Evolutionary conservation across 2,888 invertebrate genomes (phyloP).

Genomic region (Linnaemya tessellans): DNA sequence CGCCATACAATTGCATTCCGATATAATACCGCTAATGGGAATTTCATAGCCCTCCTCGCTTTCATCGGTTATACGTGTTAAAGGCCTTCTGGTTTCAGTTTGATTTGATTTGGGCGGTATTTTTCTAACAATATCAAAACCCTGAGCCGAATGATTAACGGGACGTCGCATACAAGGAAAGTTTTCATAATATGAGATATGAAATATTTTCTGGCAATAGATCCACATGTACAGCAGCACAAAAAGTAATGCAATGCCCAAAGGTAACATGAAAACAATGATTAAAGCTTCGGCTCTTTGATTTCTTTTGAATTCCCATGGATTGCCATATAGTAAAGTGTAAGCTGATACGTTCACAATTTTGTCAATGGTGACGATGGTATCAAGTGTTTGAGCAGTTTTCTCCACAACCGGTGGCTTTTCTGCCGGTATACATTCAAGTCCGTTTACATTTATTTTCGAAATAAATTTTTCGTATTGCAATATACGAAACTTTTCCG

Average conservation of each 20-base stretch:
- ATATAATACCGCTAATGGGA: slow-evolving; percentile 77
- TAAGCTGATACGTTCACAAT: slow-evolving; percentile 76
- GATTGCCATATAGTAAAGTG: slow-evolving; percentile 78
- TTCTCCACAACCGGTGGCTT: not conserved
- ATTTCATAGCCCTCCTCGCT: slow-evolving; percentile 78
- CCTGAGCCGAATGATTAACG: slow-evolving; percentile 73
- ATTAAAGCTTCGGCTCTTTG: slow-evolving; percentile 80
- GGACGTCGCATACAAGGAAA: slow-evolving; percentile 68
- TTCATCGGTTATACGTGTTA: slow-evolving; percentile 59
- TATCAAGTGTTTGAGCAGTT: not conserved
- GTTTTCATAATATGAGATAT: slow-evolving; percentile 79
- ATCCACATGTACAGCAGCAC: slow-evolving; percentile 81
- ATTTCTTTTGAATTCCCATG: slow-evolving; percentile 78
- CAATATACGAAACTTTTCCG: slow-evolving; percentile 80
- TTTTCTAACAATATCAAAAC: slow-evolving; percentile 79
- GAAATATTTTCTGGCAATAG: slow-evolving; percentile 81
- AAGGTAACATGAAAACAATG: slow-evolving; percentile 81
- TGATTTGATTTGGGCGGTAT: slow-evolving; percentile 71
- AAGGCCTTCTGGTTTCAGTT: slow-evolving; percentile 59
- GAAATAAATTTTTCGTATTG: slow-evolving; percentile 81
- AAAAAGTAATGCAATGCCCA: slow-evolving; percentile 81
- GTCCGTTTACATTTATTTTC: slow-evolving; percentile 82
- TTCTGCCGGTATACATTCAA: slow-evolving; percentile 78
- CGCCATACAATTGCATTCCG: slow-evolving; percentile 78
- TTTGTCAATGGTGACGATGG: not conserved